Base-by-base conservation (phyloP, 2,797 vertebrate genomes). In the Cryptoblepharus egeriae region DNA sequence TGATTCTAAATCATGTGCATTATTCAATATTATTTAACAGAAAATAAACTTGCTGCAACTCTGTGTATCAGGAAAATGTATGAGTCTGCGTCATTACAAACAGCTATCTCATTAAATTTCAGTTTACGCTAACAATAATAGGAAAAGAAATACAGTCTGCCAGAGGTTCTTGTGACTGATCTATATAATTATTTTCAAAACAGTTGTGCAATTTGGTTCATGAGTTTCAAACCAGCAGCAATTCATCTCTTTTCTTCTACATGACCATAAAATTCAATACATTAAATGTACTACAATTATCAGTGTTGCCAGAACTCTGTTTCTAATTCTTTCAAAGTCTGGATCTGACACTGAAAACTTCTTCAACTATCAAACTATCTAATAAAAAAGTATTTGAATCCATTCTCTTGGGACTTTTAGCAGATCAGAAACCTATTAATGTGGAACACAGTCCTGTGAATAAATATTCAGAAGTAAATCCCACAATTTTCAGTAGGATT, bases 51-150 rank as follows among this genome's bases (percentile, higher is more conserved):
- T n/a, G 61, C 78, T 68, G 76, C 78, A 85, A 91, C 82, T 86
- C 6, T 4, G 0, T 65, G 49, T 82, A 89, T 87, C 69, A 78
- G 79, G 37, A 89, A 90, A 93, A 93, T 91, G 86, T 88, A 92
- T 92, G 89, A 63, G 75, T 77, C 87, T 85, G 82, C 90, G 79
- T 83, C 84, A 61, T 87, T 86, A 69, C 65, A 83, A 92, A 80
- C 49, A 85, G 86, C 45, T 65, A 79, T 88, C 87, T 92, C 77
- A 63, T 93, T 91, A 93, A 90, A 93, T 90, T 91, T 85, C 87
- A 78, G 81, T 75, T 90, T 91, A 90, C 88, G 42, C 73, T 88
- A 90, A 90, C 70, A 84, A 75, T 89, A 92, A 88, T 84, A 83
- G 90, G 90, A 90, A 90, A 91, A 74, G 88, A 85, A 92, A 90